These are phyloP conservation scores for Latrodectus geometricus DNA, from an alignment of 1,140 invertebrate genomes.

Conservation along the genomic window DNA sequence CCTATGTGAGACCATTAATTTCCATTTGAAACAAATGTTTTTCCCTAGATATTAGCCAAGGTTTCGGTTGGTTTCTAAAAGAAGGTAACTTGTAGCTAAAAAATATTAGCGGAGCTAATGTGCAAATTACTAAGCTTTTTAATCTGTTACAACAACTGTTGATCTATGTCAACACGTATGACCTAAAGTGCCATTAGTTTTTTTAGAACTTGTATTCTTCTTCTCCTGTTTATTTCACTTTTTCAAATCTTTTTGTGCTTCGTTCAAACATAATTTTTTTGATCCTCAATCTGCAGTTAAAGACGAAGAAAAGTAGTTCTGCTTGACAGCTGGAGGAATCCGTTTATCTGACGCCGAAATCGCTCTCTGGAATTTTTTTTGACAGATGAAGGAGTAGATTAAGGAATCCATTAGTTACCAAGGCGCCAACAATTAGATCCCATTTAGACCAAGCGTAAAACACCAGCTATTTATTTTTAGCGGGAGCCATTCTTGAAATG, in stretches of 20 bases:
- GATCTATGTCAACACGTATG: slow-evolving; percentile 50
- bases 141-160: slow-evolving; percentile 54
- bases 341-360: slow-evolving; percentile 24
- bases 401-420: slow-evolving; percentile 37
- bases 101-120: no score
- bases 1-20: no score
- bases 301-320: slow-evolving; percentile 2
- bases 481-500: no score
- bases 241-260: background rate
- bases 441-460: slow-evolving; percentile 15
- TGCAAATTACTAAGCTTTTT: background rate
- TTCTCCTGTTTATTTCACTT: slow-evolving; percentile 41
- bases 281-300: slow-evolving; percentile 12
- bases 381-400: slow-evolving; percentile 32
- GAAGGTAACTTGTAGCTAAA: no score
- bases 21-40: no score
- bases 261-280: background rate
- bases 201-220: slow-evolving; percentile 3
- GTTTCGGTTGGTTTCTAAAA: no score
- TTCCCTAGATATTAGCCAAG: no score
- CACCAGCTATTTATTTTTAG: no score
- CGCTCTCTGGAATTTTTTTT: background rate
- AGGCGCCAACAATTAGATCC: slow-evolving; percentile 6
- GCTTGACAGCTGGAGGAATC: slow-evolving; percentile 51
- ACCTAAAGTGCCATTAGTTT: slow-evolving; percentile 40